Conservation (phyloP, 2,797 vertebrate species). For the Echiichthys vipera region DNA sequence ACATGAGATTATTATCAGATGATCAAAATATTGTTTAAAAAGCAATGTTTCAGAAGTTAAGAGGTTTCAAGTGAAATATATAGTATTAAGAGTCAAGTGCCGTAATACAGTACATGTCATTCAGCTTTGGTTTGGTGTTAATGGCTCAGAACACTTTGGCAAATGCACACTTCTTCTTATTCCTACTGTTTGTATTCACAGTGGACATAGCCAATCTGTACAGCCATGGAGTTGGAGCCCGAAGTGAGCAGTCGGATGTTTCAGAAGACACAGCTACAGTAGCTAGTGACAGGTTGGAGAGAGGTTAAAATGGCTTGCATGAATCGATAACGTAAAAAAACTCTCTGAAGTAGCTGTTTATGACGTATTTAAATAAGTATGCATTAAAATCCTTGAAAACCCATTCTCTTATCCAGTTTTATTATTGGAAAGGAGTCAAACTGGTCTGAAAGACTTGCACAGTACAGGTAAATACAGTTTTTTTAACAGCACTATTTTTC, state of each 20-base stretch:
- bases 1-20: too few species aligned
- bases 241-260: slow-evolving; percentile 21
- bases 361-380: background rate
- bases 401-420: slow-evolving; percentile 43
- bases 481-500: background rate
- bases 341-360: background rate
- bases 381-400: background rate
- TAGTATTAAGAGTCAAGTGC: background rate
- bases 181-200: slow-evolving; percentile 63
- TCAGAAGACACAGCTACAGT: slow-evolving; percentile 33
- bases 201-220: slow-evolving; percentile 83
- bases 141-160: background rate
- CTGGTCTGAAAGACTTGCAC: slow-evolving; percentile 81
- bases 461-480: slow-evolving; percentile 84
- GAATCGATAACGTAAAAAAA: background rate
- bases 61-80: background rate
- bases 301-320: background rate
- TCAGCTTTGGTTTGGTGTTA: background rate
- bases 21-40: too few species aligned
- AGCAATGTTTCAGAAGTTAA: too few species aligned
- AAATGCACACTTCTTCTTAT: background rate
- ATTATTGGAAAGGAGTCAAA: slow-evolving; percentile 59
- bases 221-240: slow-evolving; percentile 71
- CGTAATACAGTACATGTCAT: background rate
- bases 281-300: slow-evolving; percentile 74